Evolutionary conservation across 2,888 invertebrate genomes (phyloP).

Genomic region (Watsonalla cultraria): DNA sequence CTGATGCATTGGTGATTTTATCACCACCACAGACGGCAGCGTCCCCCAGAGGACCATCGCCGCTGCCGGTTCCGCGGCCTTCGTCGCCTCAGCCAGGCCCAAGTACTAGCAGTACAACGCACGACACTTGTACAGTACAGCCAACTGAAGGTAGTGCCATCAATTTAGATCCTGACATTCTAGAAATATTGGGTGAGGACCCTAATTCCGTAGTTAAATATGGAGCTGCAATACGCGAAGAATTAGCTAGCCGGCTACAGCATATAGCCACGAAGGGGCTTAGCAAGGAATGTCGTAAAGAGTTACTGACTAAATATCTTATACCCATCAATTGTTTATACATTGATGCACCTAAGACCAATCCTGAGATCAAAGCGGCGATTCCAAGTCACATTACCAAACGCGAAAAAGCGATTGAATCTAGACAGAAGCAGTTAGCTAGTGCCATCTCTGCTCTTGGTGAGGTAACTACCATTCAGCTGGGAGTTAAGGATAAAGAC

Average conservation of each 20-base stretch:
- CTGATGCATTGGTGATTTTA: too few relatives aligned
- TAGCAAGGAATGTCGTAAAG: slow-evolving; percentile 14
- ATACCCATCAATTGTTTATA: slow-evolving; percentile 14
- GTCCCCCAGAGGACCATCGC: too few relatives aligned
- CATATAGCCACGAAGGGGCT: slow-evolving; percentile 15
- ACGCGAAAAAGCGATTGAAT: slow-evolving; percentile 18
- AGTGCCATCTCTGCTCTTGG: slow-evolving; percentile 14
- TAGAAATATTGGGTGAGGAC: not conserved
- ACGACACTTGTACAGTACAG: too few relatives aligned
- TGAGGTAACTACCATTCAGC: slow-evolving; percentile 1
- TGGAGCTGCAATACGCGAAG: slow-evolving; percentile 16
- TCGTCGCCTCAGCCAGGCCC: too few relatives aligned
- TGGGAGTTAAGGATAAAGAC: slow-evolving; percentile 6
- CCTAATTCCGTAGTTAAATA: slow-evolving; percentile 11
- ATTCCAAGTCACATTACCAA: slow-evolving; percentile 13
- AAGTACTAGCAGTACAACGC: too few relatives aligned
- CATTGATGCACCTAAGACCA: slow-evolving; percentile 19
- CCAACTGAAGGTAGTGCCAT: too few relatives aligned
- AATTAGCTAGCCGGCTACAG: slow-evolving; percentile 14
- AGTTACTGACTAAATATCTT: slow-evolving; percentile 14
- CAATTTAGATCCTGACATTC: too few relatives aligned
- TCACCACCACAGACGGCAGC: too few relatives aligned
- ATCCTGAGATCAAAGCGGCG: slow-evolving; percentile 19
- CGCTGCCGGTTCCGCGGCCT: too few relatives aligned
- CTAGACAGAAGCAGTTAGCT: slow-evolving; percentile 19